Conservation (phyloP, 2,888 invertebrate species). For the Endomychus coccineus region DNA sequence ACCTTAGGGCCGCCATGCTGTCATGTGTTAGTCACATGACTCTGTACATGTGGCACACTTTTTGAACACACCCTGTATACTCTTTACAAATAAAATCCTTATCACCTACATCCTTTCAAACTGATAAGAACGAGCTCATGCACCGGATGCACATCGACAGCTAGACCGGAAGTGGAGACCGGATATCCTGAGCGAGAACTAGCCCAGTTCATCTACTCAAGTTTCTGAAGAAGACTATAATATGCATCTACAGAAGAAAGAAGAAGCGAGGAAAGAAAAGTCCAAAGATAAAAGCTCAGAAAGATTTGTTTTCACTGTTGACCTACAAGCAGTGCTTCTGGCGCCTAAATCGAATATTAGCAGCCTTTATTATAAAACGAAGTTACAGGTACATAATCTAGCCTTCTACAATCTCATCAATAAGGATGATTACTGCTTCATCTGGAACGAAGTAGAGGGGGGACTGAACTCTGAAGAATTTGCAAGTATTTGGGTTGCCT, state of each 20-base stretch:
- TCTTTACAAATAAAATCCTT: too few relatives aligned
- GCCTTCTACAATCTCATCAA: slow-evolving; percentile 15
- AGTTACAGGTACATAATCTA: slow-evolving; percentile 18
- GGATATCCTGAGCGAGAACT: too few relatives aligned
- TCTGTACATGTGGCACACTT: too few relatives aligned
- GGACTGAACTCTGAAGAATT: slow-evolving; percentile 16
- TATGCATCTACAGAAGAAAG: slow-evolving; percentile 10
- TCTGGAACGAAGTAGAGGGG: slow-evolving; percentile 19
- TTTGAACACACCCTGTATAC: too few relatives aligned
- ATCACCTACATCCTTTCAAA: too few relatives aligned
- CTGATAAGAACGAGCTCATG: too few relatives aligned
- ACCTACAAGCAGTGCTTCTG: slow-evolving; percentile 16
- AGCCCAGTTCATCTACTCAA: too few relatives aligned
- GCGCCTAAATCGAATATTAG: slow-evolving; percentile 14
- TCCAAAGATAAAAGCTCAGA: slow-evolving; percentile 6
- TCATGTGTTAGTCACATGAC: too few relatives aligned
- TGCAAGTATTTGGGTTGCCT: slow-evolving; percentile 1
- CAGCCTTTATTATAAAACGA: slow-evolving; percentile 17
- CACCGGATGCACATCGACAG: too few relatives aligned
- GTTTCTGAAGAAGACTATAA: slow-evolving; percentile 12
- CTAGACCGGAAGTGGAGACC: too few relatives aligned
- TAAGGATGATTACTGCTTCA: slow-evolving; percentile 15
- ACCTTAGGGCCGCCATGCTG: too few relatives aligned
- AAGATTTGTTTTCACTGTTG: slow-evolving; percentile 14
- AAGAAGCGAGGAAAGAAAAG: slow-evolving; percentile 16